Conservation (phyloP, 1,140 invertebrate genomes). For the Zeugodacus cucurbitae region DNA sequence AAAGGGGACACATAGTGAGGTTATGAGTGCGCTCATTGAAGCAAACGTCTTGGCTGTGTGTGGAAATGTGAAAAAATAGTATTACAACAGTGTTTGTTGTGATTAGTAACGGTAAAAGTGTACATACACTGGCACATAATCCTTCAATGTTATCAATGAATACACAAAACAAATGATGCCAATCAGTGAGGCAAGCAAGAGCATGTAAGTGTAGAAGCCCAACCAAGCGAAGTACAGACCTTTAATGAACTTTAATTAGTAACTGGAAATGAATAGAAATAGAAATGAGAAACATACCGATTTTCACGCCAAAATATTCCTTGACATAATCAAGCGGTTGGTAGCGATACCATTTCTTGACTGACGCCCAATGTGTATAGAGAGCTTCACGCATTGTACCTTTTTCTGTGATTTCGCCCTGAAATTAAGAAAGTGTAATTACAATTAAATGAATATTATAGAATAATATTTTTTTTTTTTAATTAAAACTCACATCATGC, state of each 20-base stretch:
- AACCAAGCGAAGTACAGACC: constrained; percentile 95
- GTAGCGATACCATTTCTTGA: constrained; percentile 83
- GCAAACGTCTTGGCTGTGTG: constrained; percentile 84
- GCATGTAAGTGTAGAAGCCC: constrained; percentile 94
- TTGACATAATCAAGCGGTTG: constrained; percentile 91
- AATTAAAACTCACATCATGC: constrained; percentile 79
- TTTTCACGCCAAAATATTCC: constrained; percentile 94
- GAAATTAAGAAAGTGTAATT: neutral
- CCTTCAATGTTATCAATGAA: constrained; percentile 78
- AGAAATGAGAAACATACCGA: constrained; percentile 68
- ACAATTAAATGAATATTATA: neutral
- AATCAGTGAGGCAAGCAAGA: constrained; percentile 87
- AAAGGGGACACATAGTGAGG: constrained; percentile 83
- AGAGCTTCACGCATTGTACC: constrained; percentile 81
- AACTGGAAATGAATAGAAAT: neutral
- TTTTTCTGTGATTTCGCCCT: constrained; percentile 77
- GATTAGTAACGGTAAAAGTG: neutral
- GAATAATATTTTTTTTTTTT: too few species aligned
- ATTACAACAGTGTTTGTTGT: too few species aligned
- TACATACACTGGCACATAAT: constrained; percentile 78
- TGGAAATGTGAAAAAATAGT: constrained; percentile 12
- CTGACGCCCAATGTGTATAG: constrained; percentile 86
- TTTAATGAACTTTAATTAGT: neutral
- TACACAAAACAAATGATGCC: constrained; percentile 86
- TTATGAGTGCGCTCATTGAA: constrained; percentile 68